These are phyloP conservation scores for Squalus acanthias DNA, from an alignment of 2,797 vertebrate species.

Conservation along the genomic window DNA sequence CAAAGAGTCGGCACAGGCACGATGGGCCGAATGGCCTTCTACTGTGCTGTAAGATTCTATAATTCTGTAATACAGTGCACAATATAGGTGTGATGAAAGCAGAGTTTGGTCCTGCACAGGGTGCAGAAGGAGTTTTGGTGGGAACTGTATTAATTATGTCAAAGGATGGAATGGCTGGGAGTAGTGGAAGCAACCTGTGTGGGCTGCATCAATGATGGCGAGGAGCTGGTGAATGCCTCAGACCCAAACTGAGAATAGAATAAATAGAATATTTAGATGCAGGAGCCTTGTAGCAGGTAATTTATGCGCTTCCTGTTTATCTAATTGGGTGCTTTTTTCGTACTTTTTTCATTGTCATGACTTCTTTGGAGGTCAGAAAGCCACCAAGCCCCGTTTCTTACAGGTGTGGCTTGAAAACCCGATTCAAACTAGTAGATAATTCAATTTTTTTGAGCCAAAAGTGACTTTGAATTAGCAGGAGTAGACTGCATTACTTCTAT, in stretches of 20 bases:
- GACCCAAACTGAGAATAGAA: neutral
- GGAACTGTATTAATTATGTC: neutral
- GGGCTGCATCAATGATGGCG: neutral
- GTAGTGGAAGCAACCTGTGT: neutral
- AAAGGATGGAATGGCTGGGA: neutral
- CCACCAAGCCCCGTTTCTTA: neutral
- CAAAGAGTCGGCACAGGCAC: neutral
- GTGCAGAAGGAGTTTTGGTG: neutral
- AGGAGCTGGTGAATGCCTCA: neutral
- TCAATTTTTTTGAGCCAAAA: neutral
- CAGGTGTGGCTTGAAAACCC: neutral
- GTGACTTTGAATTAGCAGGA: neutral
- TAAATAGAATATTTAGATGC: neutral
- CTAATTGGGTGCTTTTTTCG: neutral
- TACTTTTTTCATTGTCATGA: neutral
- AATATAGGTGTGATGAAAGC: neutral
- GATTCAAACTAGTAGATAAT: neutral
- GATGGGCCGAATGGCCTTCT: too few relatives aligned
- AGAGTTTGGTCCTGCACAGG: neutral
- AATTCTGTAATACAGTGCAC: too few relatives aligned
- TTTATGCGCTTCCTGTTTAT: neutral
- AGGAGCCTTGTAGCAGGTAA: neutral
- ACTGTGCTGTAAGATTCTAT: too few relatives aligned
- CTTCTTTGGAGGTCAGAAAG: neutral
- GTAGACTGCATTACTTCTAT: neutral